Evolutionary conservation across 2,113 vertebrate genomes (phyloP), one percentile per base, ranked within the genome.

Genomic region (Peucedramus taeniatus): DNA sequence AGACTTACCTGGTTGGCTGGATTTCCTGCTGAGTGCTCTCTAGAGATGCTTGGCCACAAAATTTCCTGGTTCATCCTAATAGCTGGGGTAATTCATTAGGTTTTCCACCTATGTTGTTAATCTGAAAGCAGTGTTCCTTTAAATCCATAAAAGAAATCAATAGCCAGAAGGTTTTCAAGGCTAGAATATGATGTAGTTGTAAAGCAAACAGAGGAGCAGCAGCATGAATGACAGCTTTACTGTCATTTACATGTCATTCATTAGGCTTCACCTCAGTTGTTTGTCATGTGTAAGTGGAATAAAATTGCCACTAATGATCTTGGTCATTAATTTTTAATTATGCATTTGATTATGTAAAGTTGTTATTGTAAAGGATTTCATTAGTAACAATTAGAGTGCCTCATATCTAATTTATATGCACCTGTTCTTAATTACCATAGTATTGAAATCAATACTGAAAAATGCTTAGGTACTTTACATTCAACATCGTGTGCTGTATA

Each of bases 251-350:
- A n/a, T n/a, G n/a, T n/a, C n/a, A n/a, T n/a, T n/a, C 83, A 90
- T 91, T 77, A 91, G 88, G 35, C 69, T 96, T 96, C 85, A 96
- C 92, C 89, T 92, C 83, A 96, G 93, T n/a, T n/a, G n/a, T n/a
- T n/a, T n/a, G n/a, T 96, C 74, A 69, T 95, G 28, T 78, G 5
- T 85, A 94, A 97, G 76, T 94, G 74, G 95, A 95, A 97, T 94
- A 94, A 96, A 95, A 96, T 94, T 94, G 76, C 57, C 76, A 91
- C 81, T 94, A 93, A 95, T 95, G 56, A 93, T 97, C 82, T 90
- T 83, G 75, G 91, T 86, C 96, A 96, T 96, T 97, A 97, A 97
- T 97, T 86, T 89, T 97, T 97, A 98, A 98, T 97, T 97, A 96
- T 95, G 93, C 86, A 98, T 97, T 96, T 97, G 72, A 96, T 97